phyloP scores from a whole-genome alignment of 2,888 invertebrate genomes.

The Arctia plantaginis region DNA sequence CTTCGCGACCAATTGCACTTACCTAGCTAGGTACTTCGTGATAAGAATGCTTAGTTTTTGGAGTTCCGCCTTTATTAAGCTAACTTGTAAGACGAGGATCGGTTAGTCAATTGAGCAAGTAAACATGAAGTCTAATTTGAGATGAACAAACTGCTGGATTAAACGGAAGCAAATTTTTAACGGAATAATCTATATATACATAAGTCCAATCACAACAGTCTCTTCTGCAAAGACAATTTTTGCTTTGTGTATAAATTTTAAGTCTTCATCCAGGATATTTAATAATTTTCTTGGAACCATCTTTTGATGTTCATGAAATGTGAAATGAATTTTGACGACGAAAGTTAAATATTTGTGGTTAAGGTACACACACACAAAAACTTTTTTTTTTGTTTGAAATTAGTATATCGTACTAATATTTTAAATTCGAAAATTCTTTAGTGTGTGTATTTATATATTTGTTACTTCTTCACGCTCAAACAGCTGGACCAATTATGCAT shows the following conservation, averaged over 20 bases:
- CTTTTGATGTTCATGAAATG: too few species aligned
- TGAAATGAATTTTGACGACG: too few species aligned
- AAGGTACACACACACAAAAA: too few species aligned
- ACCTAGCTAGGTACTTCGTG: constrained; percentile 40
- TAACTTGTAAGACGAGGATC: constrained; percentile 1
- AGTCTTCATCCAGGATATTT: background rate
- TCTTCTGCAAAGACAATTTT: background rate
- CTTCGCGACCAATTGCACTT: constrained; percentile 45
- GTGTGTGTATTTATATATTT: too few species aligned
- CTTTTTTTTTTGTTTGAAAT: too few species aligned
- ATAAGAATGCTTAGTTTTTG: constrained; percentile 40
- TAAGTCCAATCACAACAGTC: background rate
- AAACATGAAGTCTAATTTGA: background rate
- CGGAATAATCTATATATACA: background rate
- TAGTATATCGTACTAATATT: too few species aligned
- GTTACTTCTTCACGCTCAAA: too few species aligned
- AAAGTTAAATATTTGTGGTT: too few species aligned
- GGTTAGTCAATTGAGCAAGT: background rate
- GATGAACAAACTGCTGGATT: background rate
- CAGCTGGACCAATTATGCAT: too few species aligned
- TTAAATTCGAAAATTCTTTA: too few species aligned
- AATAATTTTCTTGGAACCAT: too few species aligned
- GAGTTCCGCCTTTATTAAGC: constrained; percentile 13
- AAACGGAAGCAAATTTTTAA: background rate
- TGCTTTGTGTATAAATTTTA: background rate